Base-by-base conservation (phyloP, 2,888 invertebrate species). In the Chloroclysta siterata region DNA sequence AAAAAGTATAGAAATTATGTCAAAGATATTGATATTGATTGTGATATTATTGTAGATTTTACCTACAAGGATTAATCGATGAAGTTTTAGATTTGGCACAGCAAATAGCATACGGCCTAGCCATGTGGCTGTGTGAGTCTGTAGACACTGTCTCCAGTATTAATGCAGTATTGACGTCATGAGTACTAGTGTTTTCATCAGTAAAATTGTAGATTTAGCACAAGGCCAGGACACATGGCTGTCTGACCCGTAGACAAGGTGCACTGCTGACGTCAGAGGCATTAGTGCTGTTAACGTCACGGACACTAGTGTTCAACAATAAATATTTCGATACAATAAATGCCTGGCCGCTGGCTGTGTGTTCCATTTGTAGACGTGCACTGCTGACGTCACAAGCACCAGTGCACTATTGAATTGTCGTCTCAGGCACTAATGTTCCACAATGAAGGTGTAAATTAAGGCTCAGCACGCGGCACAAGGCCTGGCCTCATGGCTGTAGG, bases 401-500 rank as follows among this genome's bases (percentile, higher is more conserved):
- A 57, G 14, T 33, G 33, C 33, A 33, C 7, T 33, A 33, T 33
- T 8, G 33, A 6, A 33, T 33, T 33, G 36, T 8, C 4, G 11
- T 39, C 10, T 14, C 41, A 15, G 44, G n/a, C 51, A 28, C 47
- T 59, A 63, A n/a, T 64, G 53, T 59, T 62, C 53, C 14, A 56
- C 72, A 50, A 79, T 33, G 66, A 79, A 63, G 11, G 74, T 75
- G 68, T 78, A 81, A 11, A 83, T 69, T 68, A n/a, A 69, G 74
- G 64, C 71, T 72, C 53, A 83, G 66, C 48, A 78, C 73, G 50
- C 63, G 66, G 77, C 83, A 83, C 15, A 79, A 52, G 68, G 77
- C 69, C 75, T 69, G 53, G 66, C 70, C 77, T 89, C 89, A 88
- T 70, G 88, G 85, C 69, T 84, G 88, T 70, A 84, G n/a, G n/a